Percentiles rank a stretch among this genome's conserved stretches.
phyloP scores from a whole-genome alignment of 2,113 vertebrate genomes.

The Lepisosteus osseus region DNA sequence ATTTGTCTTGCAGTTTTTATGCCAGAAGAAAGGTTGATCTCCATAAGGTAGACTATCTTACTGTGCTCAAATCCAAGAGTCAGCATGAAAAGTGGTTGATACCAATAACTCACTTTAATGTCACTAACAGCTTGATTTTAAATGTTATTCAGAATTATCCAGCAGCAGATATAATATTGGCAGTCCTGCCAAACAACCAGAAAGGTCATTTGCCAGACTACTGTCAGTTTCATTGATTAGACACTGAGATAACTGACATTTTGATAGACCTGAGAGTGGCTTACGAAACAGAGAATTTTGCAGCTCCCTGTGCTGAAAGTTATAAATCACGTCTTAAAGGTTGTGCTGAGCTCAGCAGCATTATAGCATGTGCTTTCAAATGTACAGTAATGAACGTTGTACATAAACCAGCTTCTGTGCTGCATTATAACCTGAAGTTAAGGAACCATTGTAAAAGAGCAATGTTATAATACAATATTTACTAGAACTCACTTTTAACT shows the following conservation, averaged over 20 bases:
- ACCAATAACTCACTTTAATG: conserved; percentile 17
- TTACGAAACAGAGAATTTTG: conserved; percentile 26
- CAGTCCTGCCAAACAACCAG: conserved; percentile 20
- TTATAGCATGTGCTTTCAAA: neutral
- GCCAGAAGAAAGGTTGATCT: too few relatives aligned
- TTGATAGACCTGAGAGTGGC: conserved; percentile 33
- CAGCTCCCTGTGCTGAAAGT: conserved; percentile 6
- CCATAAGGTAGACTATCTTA: too few relatives aligned
- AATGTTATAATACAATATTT: too few relatives aligned
- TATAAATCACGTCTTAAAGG: conserved; percentile 9
- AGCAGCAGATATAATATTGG: conserved; percentile 19
- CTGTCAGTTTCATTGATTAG: conserved; percentile 38
- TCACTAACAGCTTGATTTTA: conserved; percentile 25
- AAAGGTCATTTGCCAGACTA: conserved; percentile 42
- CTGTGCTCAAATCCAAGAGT: neutral
- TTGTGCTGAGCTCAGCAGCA: neutral
- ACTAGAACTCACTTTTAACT: too few relatives aligned
- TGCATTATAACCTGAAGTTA: too few relatives aligned
- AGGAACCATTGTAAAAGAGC: too few relatives aligned
- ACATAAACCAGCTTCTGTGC: too few relatives aligned
- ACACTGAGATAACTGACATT: conserved; percentile 33
- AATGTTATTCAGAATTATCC: conserved; percentile 29
- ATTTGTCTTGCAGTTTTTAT: too few relatives aligned
- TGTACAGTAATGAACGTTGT: neutral
- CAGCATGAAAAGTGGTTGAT: neutral